Base-by-base conservation (phyloP, 1,140 invertebrate species). In the Ganaspis sp. region DNA sequence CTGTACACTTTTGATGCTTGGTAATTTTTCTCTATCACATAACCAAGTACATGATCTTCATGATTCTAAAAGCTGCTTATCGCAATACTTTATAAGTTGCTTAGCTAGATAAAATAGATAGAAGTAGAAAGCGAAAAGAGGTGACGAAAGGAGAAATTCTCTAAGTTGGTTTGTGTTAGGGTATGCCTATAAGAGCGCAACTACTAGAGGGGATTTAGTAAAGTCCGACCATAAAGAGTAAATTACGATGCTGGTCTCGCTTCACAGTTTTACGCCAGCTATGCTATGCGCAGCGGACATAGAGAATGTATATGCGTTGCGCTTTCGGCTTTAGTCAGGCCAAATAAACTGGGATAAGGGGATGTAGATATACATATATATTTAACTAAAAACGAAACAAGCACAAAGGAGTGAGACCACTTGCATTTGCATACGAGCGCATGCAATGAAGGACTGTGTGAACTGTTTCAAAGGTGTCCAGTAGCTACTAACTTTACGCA, bases 231-330 rank as follows among this genome's bases (percentile, higher is more conserved):
- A 83, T 87, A 87, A 86, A 86, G 83, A 86, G 79, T 86, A 87
- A 87, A 87, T 87, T 87, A 87, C 85, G 84, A 87, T 85, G 86
- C 84, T 70, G 74, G 83, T 86, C 85, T 84, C 84, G 84, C 83
- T 85, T 85, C 78, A 76, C 81, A 86, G 85, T 87, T 87, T 86
- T 86, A 84, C 84, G 81, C 78, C 76, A 79, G 58, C 69, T 73
- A 69, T 54, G 75, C 76, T 77, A 73, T 79, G 75, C 75, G 53
- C 54, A 29, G 23, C 15, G 26, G 26, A 49, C 45, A 49, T 49
- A 4, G 45, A 49, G 17, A 64, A 26, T 12, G 11, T 26, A 58
- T 26, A 26, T 64, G 5, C 21, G 23, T 26, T 23, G 23, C 23
- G 23, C 23, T 15, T 64, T 64, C 54, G 54, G 54, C 54, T 64